Evolutionary conservation across 2,797 vertebrate genomes (phyloP).

Genomic region (Phataginus tricuspis): DNA sequence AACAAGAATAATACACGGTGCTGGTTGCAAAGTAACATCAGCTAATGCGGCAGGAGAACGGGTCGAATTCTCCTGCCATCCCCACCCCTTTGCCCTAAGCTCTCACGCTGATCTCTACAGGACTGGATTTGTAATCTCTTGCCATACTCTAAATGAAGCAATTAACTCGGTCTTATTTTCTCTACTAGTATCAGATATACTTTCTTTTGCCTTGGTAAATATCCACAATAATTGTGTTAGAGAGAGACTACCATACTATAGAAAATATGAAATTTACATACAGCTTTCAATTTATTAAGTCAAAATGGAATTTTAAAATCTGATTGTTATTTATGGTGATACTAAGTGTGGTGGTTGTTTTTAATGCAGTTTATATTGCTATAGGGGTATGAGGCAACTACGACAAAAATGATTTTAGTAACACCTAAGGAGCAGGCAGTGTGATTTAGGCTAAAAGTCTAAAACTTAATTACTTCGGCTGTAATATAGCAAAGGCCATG

Average conservation of each 20-base stretch:
- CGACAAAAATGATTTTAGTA: slow-evolving; percentile 25
- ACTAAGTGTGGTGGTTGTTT: not conserved
- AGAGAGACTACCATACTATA: not conserved
- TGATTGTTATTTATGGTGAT: slow-evolving; percentile 60
- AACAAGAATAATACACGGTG: not conserved
- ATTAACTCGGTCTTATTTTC: slow-evolving; percentile 31
- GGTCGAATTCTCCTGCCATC: too few species aligned
- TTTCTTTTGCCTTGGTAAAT: not conserved
- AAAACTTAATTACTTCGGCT: slow-evolving; percentile 77
- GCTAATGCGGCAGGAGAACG: not conserved
- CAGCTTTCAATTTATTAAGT: not conserved
- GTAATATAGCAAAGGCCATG: slow-evolving; percentile 41
- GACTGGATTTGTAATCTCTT: not conserved
- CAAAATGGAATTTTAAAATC: slow-evolving; percentile 6
- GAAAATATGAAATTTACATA: not conserved
- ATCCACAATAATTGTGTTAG: not conserved
- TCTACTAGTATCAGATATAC: not conserved
- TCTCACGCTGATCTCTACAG: accelerated
- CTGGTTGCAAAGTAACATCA: not conserved
- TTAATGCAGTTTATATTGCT: slow-evolving; percentile 59
- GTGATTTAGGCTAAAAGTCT: slow-evolving; percentile 61
- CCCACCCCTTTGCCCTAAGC: accelerated
- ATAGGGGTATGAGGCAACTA: slow-evolving; percentile 6
- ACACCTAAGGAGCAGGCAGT: slow-evolving; percentile 35
- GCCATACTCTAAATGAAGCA: not conserved